A percentile compares a stretch with the other conserved stretches of the same genome.
Evolutionary conservation across 2,113 vertebrate genomes (phyloP).

Genomic region (Mobula birostris): DNA sequence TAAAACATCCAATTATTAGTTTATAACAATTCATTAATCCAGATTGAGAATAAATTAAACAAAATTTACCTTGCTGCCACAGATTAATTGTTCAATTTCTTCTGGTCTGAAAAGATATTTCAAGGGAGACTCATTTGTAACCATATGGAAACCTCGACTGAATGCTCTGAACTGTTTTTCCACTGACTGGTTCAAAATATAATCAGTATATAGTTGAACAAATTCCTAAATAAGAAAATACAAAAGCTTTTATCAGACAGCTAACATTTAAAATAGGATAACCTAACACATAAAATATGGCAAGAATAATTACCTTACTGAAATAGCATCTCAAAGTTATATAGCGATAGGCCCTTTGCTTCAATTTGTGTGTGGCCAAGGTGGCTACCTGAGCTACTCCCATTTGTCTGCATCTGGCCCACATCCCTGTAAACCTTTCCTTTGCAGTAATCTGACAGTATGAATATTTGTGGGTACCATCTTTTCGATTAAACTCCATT

Average conservation of each 20-base stretch:
- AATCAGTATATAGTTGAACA: conserved; percentile 86
- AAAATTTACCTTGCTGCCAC: conserved; percentile 89
- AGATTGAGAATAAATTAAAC: neutral
- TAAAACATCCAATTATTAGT: neutral
- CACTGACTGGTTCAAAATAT: conserved; percentile 92
- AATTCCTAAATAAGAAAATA: conserved; percentile 72
- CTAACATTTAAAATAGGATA: neutral
- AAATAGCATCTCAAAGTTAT: too few species aligned
- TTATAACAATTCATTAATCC: neutral
- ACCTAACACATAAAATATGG: neutral
- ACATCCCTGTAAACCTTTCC: too few species aligned
- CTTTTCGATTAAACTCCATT: neutral
- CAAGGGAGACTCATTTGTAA: conserved; percentile 92
- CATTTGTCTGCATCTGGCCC: too few species aligned
- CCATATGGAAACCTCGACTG: conserved; percentile 95
- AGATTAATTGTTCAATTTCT: conserved; percentile 96
- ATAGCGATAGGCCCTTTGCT: too few species aligned
- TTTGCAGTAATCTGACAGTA: too few species aligned
- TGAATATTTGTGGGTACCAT: neutral
- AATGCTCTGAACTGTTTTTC: conserved; percentile 96
- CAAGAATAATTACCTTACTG: neutral
- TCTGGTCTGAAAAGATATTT: conserved; percentile 95
- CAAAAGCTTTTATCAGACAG: neutral
- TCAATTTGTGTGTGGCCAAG: too few species aligned
- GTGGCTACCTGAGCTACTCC: too few species aligned